Conservation (phyloP, 2,888 invertebrate genomes). For the Antheraea yamamai region DNA sequence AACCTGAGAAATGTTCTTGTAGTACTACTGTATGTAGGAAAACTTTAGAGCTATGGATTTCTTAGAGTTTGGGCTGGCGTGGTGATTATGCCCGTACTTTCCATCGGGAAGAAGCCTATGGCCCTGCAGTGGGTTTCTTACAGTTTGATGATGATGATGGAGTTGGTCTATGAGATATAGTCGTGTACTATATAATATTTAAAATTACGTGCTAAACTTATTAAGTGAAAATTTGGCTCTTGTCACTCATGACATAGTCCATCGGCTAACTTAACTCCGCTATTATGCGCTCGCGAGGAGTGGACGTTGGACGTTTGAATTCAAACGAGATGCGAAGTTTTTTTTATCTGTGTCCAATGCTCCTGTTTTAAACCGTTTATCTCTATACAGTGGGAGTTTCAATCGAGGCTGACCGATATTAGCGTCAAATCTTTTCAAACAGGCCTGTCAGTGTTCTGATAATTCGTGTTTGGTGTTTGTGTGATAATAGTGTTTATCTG, state of each 20-base stretch:
- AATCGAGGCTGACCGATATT: neutral
- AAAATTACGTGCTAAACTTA: neutral
- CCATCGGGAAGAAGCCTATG: too few species aligned
- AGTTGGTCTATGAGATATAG: too few species aligned
- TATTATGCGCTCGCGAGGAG: conserved; percentile 28
- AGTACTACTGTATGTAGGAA: too few species aligned
- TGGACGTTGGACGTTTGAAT: conserved; percentile 29
- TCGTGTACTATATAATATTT: neutral
- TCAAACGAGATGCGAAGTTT: conserved; percentile 13
- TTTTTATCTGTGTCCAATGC: conserved; percentile 8
- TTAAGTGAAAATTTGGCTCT: conserved; percentile 22
- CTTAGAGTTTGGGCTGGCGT: too few species aligned
- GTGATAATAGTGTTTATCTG: conserved; percentile 2
- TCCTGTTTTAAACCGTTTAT: conserved; percentile 13
- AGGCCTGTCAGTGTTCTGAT: neutral
- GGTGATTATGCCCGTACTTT: too few species aligned
- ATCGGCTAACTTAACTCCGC: conserved; percentile 29
- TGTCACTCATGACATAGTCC: conserved; percentile 27
- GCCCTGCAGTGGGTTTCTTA: too few species aligned
- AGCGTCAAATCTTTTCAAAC: neutral
- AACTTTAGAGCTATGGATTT: too few species aligned
- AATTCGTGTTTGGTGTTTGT: neutral
- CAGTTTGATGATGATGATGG: too few species aligned
- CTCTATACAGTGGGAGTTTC: conserved; percentile 3
- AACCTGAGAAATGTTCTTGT: too few species aligned